phyloP scores from a whole-genome alignment of 2,797 vertebrate species.

The Coregonus ussuriensis region DNA sequence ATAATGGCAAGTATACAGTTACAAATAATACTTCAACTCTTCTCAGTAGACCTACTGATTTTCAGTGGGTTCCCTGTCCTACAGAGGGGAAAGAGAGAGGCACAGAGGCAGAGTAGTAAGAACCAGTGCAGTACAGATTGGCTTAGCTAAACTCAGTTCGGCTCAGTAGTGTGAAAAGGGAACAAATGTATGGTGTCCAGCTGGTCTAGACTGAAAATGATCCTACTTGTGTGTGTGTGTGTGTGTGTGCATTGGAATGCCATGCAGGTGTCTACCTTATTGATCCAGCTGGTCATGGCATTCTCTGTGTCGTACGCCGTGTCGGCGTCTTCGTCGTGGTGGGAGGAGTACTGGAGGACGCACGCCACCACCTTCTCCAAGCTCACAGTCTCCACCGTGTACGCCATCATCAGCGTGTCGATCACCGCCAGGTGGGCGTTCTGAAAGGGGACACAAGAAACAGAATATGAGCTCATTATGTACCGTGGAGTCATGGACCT shows the following conservation, averaged over 20 bases:
- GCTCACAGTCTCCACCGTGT: conserved; percentile 90
- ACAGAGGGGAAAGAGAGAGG: no score
- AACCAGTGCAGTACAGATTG: no score
- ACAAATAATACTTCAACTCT: no score
- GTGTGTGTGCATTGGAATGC: neutral
- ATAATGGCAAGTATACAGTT: no score
- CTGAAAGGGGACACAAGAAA: conserved; percentile 62
- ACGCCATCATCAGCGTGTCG: conserved; percentile 95
- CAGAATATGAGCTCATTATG: neutral
- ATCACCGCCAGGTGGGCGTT: conserved; percentile 95
- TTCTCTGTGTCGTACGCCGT: conserved; percentile 93
- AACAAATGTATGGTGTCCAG: neutral
- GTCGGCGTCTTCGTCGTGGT: conserved; percentile 81
- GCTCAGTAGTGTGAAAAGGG: no score
- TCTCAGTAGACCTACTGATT: no score
- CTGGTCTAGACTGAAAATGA: neutral
- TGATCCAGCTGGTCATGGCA: conserved; percentile 93
- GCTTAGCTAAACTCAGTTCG: no score
- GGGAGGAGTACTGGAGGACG: conserved; percentile 83
- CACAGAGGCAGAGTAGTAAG: no score
- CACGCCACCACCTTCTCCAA: conserved; percentile 88
- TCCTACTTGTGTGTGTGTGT: neutral
- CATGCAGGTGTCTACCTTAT: conserved; percentile 81
- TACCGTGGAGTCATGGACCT: neutral
- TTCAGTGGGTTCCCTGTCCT: no score